Evolutionary conservation across 2,888 invertebrate genomes (phyloP).

Genomic region (Spodoptera exigua): DNA sequence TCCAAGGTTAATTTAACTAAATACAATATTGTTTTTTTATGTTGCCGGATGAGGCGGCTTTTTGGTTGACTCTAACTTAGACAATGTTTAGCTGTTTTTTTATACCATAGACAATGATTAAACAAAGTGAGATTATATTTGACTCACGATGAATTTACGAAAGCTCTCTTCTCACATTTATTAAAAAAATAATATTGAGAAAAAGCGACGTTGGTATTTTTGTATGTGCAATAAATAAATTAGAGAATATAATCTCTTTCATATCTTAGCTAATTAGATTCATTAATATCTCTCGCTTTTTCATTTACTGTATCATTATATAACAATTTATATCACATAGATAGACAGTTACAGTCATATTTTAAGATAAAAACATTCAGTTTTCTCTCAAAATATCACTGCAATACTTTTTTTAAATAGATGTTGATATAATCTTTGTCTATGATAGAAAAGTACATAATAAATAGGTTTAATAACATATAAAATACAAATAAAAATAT

Average conservation of each 20-base stretch:
- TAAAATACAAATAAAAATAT: conserved; percentile 89
- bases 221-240: conserved; percentile 88
- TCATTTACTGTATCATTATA: conserved; percentile 73
- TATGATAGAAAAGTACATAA: conserved; percentile 87
- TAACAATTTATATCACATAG: conserved; percentile 67
- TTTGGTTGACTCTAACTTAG: conserved; percentile 70
- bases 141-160: conserved; percentile 52
- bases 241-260: conserved; percentile 80
- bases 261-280: conserved; percentile 88
- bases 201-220: conserved; percentile 79
- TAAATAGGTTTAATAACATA: conserved; percentile 84
- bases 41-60: conserved; percentile 71
- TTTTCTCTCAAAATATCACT: conserved; percentile 62
- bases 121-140: conserved; percentile 54
- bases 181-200: conserved; percentile 56
- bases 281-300: conserved; percentile 82
- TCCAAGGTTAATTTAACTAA: conserved; percentile 62
- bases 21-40: conserved; percentile 66
- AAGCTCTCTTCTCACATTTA: conserved; percentile 62
- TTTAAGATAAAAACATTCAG: conserved; percentile 56
- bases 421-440: conserved; percentile 87
- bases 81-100: conserved; percentile 66
- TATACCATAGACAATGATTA: conserved; percentile 69
- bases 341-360: conserved; percentile 61
- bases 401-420: conserved; percentile 74